phyloP scores from a whole-genome alignment of 2,113 vertebrate genomes.

The Proterorhinus semilunaris region DNA sequence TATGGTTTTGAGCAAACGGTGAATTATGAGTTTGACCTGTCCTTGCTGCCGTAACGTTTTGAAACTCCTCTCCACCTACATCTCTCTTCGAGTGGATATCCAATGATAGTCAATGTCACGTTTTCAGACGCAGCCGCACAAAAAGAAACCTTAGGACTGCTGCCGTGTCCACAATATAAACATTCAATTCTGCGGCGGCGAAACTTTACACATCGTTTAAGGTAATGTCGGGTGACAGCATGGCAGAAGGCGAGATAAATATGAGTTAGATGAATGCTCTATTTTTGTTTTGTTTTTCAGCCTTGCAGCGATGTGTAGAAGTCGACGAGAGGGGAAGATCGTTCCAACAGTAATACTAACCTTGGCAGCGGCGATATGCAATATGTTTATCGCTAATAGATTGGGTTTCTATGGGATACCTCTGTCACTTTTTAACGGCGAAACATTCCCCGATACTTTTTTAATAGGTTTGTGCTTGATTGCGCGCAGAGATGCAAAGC shows the following conservation, averaged over 20 bases:
- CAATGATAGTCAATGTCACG: neutral
- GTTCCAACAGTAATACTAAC: conserved; percentile 53
- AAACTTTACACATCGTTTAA: conserved; percentile 20
- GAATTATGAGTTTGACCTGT: conserved; percentile 33
- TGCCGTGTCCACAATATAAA: no score
- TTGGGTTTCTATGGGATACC: conserved; percentile 11
- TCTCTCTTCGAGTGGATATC: neutral
- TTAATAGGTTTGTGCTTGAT: conserved; percentile 45
- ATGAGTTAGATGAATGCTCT: conserved; percentile 31
- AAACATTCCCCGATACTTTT: conserved; percentile 10
- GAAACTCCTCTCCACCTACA: conserved; percentile 16
- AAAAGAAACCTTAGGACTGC: no score
- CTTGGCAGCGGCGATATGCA: conserved; percentile 13
- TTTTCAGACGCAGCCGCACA: no score
- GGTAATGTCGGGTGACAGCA: conserved; percentile 32
- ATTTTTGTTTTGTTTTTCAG: conserved; percentile 19
- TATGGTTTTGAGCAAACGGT: conserved; percentile 16
- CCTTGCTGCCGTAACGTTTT: conserved; percentile 21
- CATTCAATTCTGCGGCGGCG: neutral
- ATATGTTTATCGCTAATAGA: conserved; percentile 1
- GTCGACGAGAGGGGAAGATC: conserved; percentile 28
- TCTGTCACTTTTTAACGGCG: conserved; percentile 16
- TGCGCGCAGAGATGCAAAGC: conserved; percentile 26
- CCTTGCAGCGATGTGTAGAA: conserved; percentile 40
- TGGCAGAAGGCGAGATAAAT: conserved; percentile 42